phyloP scores from a whole-genome alignment of 30 jellyfish, hydroid and myxozoan genomes.

The Chrysaora quinquecirrha region DNA sequence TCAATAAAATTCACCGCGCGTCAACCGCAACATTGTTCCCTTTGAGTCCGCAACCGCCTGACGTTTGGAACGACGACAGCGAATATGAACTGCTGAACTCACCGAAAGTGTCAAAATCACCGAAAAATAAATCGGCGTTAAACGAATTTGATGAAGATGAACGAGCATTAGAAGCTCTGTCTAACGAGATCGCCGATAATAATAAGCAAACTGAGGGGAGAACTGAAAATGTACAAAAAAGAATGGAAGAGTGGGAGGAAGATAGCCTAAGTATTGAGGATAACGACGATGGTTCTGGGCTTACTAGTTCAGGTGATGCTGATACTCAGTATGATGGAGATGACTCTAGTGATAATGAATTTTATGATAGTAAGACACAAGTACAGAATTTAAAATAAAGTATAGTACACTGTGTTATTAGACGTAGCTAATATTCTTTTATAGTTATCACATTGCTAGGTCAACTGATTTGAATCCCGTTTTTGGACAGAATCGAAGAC shows the following conservation, averaged over 20 bases:
- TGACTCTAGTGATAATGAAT: constrained; percentile 37
- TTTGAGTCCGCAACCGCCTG: constrained; percentile 89
- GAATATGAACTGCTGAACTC: constrained; percentile 49
- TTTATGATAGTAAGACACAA: background rate
- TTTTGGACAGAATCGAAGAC: no score
- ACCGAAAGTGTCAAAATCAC: background rate
- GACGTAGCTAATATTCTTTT: no score
- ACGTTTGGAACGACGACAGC: constrained; percentile 81
- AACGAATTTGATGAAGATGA: constrained; percentile 37
- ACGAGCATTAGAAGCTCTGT: constrained; percentile 49
- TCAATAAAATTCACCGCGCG: constrained; percentile 79
- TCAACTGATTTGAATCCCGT: no score
- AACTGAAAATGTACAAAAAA: background rate
- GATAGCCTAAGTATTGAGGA: constrained; percentile 77
- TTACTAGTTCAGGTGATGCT: constrained; percentile 76
- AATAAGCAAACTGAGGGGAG: background rate
- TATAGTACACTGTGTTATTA: background rate
- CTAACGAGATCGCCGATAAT: constrained; percentile 31
- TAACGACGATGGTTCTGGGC: constrained; percentile 84
- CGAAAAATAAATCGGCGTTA: constrained; percentile 5
- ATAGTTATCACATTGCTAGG: no score
- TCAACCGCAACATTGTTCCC: constrained; percentile 78
- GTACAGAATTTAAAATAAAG: background rate
- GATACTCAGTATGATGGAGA: constrained; percentile 66
- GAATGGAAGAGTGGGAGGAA: constrained; percentile 49